phyloP scores from a whole-genome alignment of 92 coral and sea anemone genomes.

The Epizoanthus stellaris region DNA sequence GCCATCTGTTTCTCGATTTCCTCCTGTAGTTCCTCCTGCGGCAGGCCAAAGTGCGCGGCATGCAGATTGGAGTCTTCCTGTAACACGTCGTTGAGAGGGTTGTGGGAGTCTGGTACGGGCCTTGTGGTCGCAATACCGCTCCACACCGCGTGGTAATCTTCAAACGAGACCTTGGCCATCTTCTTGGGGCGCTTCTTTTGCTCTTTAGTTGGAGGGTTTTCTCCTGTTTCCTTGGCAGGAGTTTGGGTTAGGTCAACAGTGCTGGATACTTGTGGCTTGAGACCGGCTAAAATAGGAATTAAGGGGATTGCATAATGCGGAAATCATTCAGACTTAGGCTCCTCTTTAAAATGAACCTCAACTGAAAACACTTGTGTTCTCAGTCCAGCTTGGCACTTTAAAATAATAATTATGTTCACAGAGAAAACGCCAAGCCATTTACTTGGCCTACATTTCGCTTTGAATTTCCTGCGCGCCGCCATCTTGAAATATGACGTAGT shows the following conservation, averaged over 20 bases:
- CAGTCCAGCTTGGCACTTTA: too few relatives aligned
- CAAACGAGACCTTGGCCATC: slow-evolving; percentile 85
- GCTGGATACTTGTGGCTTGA: slow-evolving; percentile 71
- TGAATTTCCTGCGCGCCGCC: too few relatives aligned
- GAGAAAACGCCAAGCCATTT: too few relatives aligned
- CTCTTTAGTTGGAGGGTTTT: slow-evolving; percentile 18
- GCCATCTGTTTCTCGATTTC: slow-evolving; percentile 87
- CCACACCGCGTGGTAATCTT: slow-evolving; percentile 93
- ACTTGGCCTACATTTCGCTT: too few relatives aligned
- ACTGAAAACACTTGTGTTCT: rapidly evolving
- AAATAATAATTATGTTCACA: too few relatives aligned
- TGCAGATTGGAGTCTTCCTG: slow-evolving; percentile 84
- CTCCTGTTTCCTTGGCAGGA: slow-evolving; percentile 1
- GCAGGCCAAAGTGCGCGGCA: slow-evolving; percentile 94
- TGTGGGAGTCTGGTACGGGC: slow-evolving; percentile 63
- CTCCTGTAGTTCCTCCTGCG: slow-evolving; percentile 84
- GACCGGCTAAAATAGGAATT: slow-evolving; percentile 70
- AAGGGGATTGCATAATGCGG: neutral
- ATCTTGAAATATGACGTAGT: too few relatives aligned
- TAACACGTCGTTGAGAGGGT: slow-evolving; percentile 79
- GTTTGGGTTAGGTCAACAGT: slow-evolving; percentile 62
- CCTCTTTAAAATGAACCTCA: too few relatives aligned
- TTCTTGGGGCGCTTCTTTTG: slow-evolving; percentile 42
- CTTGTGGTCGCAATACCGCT: slow-evolving; percentile 99
- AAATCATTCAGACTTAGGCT: too few relatives aligned